Base-by-base conservation (phyloP, 2,797 vertebrate species). In the Danionella dracula region DNA sequence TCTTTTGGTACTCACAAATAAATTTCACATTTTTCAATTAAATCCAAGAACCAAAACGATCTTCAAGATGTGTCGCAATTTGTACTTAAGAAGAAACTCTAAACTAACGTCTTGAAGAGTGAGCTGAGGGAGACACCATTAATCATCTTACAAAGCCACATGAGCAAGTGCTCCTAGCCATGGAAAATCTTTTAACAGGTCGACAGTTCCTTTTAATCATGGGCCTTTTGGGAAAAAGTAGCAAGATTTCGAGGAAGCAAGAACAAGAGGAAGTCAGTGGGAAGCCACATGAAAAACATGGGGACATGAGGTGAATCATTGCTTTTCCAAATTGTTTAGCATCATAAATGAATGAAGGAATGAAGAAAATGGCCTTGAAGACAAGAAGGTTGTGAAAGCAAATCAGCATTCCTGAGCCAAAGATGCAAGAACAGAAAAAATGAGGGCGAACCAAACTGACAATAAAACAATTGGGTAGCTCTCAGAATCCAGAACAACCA, bases 151-250 rank as follows among this genome's bases (percentile, higher is more conserved):
- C 10, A 46, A 46, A 27, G 20, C 13, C 63, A 38, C 32, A 1
- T n/a, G 31, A 38, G 48, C 11, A 29, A 34, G 38, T 4, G 19
- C 31, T 37, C 37, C 10, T 37, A 35, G 4, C 37, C 19, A 45
- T 29, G 40, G 21, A 8, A 66, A 56, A 29, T 56, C 31, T 54
- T 54, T 64, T 12, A 64, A 32, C 27, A 34, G 62, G 6, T 19
- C 29, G 27, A 16, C 49, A 44, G 49, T 17, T 64, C 4, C 23
- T 21, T 7, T 46, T 55, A 35, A 17, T 35, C 8, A 12, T 16
- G 17, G 21, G 8, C 29, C 51, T 56, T 55, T 66, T 56, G 20
- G 15, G 34, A 40, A 55, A 35, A 13, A 23, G 13, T 42, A 10
- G 20, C 11, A 8, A 34, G 4, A 16, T 12, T 37, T 10, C n/a